Evolutionary conservation across 2,888 invertebrate genomes (phyloP).

Genomic region (Pasiphila rectangulata): DNA sequence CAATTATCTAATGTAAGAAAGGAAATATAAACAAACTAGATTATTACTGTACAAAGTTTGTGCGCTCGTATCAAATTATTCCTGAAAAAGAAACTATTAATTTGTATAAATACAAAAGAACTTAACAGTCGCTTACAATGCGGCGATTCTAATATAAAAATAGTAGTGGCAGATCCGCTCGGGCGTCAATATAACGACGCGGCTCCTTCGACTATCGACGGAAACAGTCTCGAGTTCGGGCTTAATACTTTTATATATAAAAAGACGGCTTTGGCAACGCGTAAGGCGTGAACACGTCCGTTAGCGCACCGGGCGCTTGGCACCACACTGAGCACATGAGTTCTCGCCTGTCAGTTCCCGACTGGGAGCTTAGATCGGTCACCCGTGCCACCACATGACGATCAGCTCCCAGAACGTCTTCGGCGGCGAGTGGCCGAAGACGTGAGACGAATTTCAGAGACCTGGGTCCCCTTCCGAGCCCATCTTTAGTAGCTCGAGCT

Average conservation of each 20-base stretch:
- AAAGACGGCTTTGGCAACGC: conserved; percentile 75
- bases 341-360: conserved; percentile 71
- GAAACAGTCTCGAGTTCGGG: conserved; percentile 67
- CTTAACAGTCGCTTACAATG: conserved; percentile 53
- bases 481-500: conserved; percentile 93
- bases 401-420: conserved; percentile 83
- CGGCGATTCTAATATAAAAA: conserved; percentile 73
- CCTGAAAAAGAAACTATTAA: conserved; percentile 57
- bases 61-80: conserved; percentile 75
- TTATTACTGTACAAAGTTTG: conserved; percentile 71
- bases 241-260: conserved; percentile 57
- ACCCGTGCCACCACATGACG: conserved; percentile 81
- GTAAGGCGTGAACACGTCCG: conserved; percentile 63
- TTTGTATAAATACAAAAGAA: conserved; percentile 60
- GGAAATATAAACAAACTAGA: conserved; percentile 53
- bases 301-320: conserved; percentile 68
- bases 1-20: conserved; percentile 54
- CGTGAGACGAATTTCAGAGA: conserved; percentile 85
- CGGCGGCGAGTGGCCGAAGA: conserved; percentile 86
- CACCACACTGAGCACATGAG: conserved; percentile 75
- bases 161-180: conserved; percentile 63
- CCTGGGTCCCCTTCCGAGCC: conserved; percentile 86
- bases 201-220: conserved; percentile 64
- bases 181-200: conserved; percentile 61
- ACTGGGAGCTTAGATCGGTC: conserved; percentile 72